Evolutionary conservation across 2,888 invertebrate species (phyloP), one percentile per base, ranked within the genome.

Genomic region (Pseudococcus jackbeardsleyi): DNA sequence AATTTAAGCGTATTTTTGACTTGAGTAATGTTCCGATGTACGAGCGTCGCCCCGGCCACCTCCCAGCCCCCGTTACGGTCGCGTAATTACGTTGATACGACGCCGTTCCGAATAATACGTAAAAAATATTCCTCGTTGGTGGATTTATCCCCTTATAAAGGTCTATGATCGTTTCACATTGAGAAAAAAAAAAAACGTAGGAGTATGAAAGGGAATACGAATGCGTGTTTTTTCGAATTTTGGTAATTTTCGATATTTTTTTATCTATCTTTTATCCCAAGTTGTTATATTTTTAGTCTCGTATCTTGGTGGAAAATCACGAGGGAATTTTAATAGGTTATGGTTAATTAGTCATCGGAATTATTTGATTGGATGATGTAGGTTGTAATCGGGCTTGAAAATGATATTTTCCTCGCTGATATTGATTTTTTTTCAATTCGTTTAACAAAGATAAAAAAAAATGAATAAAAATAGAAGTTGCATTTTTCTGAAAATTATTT

Each of bases 1-100:
- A 79, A 79, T 79, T 79, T 79, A 79, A 22, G n/a, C 79, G 79
- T 79, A 79, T 79, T 39, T 46, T n/a, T 46, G 79, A 79, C 79
- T 79, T 46, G 46, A 79, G 42, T 79, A 79, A 79, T 79, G 79
- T 79, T 79, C 42, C 39, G 19, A 79, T 79, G 79, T 79, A 79
- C 79, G 33, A n/a, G 42, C 79, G 22, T 17, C 79, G n/a, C 59
- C 6, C n/a, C 19, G 19, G 17, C 15, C 19, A 5, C 19, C 19
- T 19, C 59, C 19, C 19, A 8, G 19, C 19, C 59, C 19, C 6
- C 19, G 59, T 19, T 19, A n/a, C 19, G 19, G 11, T 59, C n/a
- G n/a, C 46, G 46, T 79, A 79, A 79, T 79, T 79, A 79, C 79
- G 59, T 59, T 33, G 68, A 72, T 22, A 79, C 39, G 79, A n/a